Base-by-base conservation (phyloP, 64 coral and sea anemone genomes). In the Astreopora myriophthalma region DNA sequence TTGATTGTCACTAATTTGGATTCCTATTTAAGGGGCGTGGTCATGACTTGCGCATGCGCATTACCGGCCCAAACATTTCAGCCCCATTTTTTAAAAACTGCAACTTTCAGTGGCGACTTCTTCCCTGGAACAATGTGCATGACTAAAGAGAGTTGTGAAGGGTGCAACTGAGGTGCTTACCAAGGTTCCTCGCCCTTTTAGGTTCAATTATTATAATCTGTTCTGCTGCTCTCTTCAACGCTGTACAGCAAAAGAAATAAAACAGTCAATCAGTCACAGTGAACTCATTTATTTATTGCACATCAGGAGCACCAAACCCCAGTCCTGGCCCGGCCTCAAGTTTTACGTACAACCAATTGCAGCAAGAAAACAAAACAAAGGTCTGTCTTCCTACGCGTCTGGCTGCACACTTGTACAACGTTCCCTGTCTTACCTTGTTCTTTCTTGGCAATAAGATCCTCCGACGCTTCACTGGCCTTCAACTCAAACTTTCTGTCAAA, bases 131-230 rank as follows among this genome's bases (percentile, higher is more conserved):
- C 40, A 44, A 44, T 44, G 40, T 11, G 40, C 2, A 44, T 44
- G 40, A 5, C 40, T 44, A 44, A 44, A 8, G 11, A 44, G 11
- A 44, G 40, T 44, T 44, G 40, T 8, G 11, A 44, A 44, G 6
- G 6, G 12, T 55, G 13, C 17, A 10, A 55, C 0, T 6, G 40
- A 44, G 40, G 11, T 44, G 4, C 96, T 81, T 93, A 99, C 97
- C 97, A 24, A 99, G 88, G 63, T 99, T 99, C 36, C 97, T 95
- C 31, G 97, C 97, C 20, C 97, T 80, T 8, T 99, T 99, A 3
- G 93, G 67, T 20, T 99, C 94, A 27, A 99, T 93, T 6, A 99
- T 80, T 9, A 92, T 92, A 35, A 99, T 99, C 69, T 95, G 90
- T 28, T 99, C 97, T 6, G 97, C 97, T 3, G 91, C 90, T 91